These are phyloP conservation scores for Nannospalax galili DNA, from an alignment of 2,113 vertebrate species.

Conservation along the genomic window DNA sequence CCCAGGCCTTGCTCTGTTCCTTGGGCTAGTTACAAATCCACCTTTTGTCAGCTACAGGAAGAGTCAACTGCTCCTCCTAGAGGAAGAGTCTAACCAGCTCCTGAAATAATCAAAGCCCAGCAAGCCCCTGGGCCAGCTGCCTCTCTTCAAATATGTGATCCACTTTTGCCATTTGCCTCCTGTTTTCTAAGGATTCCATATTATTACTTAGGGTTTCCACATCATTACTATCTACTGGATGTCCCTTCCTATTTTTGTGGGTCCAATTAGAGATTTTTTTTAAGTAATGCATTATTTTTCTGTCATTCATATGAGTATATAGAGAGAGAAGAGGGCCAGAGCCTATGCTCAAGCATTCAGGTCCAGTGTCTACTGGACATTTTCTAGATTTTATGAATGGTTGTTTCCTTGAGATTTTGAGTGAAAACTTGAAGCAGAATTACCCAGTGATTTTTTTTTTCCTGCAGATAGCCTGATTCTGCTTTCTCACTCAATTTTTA, in stretches of 20 bases:
- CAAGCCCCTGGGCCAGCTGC: background rate
- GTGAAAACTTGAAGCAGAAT: background rate
- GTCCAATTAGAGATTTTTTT: background rate
- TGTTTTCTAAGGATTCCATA: background rate
- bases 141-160: too few relatives aligned
- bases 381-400: background rate
- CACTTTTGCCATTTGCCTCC: background rate
- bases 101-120: background rate
- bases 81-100: background rate
- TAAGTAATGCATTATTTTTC: too few relatives aligned
- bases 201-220: background rate
- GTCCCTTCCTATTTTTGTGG: background rate
- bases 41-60: background rate
- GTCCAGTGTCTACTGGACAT: background rate
- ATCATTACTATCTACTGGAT: background rate
- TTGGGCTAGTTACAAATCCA: background rate
- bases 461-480: background rate
- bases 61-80: background rate
- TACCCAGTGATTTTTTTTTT: background rate
- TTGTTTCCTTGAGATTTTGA: background rate
- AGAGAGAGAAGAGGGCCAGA: too few relatives aligned
- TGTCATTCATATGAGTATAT: too few relatives aligned
- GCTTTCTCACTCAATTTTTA: background rate
- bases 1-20: background rate
- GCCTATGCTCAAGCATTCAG: background rate